These are phyloP conservation scores for Meriones psammophilus DNA, from an alignment of 2,797 vertebrate genomes.

Conservation along the genomic window DNA sequence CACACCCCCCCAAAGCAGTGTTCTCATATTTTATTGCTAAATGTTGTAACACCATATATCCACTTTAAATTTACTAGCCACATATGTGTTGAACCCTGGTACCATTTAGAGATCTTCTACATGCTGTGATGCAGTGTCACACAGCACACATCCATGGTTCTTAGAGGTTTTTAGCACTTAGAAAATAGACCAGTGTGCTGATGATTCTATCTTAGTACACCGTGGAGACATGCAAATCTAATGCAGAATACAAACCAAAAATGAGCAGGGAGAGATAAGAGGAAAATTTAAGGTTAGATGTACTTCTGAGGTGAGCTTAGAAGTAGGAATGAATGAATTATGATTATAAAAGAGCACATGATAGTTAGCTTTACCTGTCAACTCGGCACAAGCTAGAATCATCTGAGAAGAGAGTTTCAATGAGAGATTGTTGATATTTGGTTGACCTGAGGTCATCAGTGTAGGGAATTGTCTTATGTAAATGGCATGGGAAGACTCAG, in stretches of 20 bases:
- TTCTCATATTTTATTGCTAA: neutral
- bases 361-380: too few relatives aligned
- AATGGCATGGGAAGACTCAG: neutral
- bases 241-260: neutral
- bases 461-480: neutral
- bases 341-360: neutral
- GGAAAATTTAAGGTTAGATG: fast-evolving
- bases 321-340: neutral
- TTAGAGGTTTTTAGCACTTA: neutral
- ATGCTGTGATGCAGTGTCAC: neutral
- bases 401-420: neutral
- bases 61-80: slow-evolving; percentile 11
- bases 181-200: fast-evolving
- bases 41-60: fast-evolving
- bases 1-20: neutral
- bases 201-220: neutral
- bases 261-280: too few relatives aligned
- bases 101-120: neutral
- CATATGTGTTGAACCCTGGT: neutral
- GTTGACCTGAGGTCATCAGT: neutral
- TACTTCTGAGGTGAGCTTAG: neutral
- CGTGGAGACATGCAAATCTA: fast-evolving
- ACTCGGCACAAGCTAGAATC: neutral
- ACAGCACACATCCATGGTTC: fast-evolving
- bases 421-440: neutral